Percentiles rank a stretch among this genome's conserved stretches.
phyloP scores from a whole-genome alignment of 1,140 invertebrate species.

The Gryllus bimaculatus region DNA sequence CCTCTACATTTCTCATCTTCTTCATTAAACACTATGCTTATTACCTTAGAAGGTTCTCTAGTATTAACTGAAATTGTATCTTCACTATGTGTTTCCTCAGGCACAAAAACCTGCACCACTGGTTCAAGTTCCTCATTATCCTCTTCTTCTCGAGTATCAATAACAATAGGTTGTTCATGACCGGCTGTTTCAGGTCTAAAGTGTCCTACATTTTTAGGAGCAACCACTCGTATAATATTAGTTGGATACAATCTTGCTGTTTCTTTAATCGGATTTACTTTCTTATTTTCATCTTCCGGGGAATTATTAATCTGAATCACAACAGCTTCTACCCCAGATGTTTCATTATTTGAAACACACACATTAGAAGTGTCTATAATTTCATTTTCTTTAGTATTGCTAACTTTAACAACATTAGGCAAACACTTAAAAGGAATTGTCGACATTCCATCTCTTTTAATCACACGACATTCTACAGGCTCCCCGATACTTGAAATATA shows the following conservation, averaged over 20 bases:
- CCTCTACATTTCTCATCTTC: slow-evolving; percentile 6
- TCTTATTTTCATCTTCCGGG: not conserved
- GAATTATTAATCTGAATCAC: slow-evolving; percentile 17
- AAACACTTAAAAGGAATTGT: not conserved
- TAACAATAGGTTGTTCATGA: slow-evolving; percentile 10
- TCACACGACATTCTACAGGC: not conserved
- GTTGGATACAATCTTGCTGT: not conserved
- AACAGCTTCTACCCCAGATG: slow-evolving; percentile 17
- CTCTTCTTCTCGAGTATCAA: slow-evolving; percentile 14
- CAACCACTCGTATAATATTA: not conserved
- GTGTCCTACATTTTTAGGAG: not conserved
- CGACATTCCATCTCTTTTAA: not conserved
- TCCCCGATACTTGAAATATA: not conserved
- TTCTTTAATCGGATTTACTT: not conserved
- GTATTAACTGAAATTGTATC: slow-evolving; percentile 2
- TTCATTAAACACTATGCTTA: slow-evolving; percentile 20
- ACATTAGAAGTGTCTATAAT: not conserved
- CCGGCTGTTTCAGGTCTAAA: not conserved
- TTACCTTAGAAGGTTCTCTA: slow-evolving; percentile 15
- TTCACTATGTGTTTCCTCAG: not conserved
- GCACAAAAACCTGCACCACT: not conserved
- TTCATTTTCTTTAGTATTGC: not conserved
- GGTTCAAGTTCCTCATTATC: slow-evolving; percentile 10
- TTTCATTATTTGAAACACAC: not conserved
- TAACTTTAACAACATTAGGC: slow-evolving; percentile 13